phyloP scores from a whole-genome alignment of 2,888 invertebrate genomes.

The Timandra comae region DNA sequence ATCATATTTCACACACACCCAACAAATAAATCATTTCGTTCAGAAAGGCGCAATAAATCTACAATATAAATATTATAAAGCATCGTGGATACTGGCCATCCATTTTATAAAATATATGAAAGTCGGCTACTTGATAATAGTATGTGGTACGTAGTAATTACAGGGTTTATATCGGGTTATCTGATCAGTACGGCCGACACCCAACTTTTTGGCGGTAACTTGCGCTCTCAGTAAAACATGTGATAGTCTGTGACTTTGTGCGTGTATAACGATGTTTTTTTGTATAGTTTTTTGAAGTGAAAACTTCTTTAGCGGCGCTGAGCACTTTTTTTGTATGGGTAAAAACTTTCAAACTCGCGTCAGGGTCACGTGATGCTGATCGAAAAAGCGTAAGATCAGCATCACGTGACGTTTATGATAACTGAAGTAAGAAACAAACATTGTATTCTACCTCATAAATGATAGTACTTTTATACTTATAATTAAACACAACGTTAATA shows the following conservation, averaged over 20 bases:
- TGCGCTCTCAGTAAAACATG: constrained; percentile 5
- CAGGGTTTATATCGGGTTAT: constrained; percentile 53
- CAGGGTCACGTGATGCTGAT: too few relatives aligned
- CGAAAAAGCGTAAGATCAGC: too few relatives aligned
- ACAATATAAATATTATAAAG: constrained; percentile 70
- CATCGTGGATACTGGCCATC: constrained; percentile 53
- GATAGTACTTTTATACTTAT: too few relatives aligned
- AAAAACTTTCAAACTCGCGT: too few relatives aligned
- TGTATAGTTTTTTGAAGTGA: too few relatives aligned
- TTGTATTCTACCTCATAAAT: too few relatives aligned
- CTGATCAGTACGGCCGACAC: constrained; percentile 48
- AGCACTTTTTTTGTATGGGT: too few relatives aligned
- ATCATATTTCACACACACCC: constrained; percentile 24
- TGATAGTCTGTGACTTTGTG: constrained; percentile 6
- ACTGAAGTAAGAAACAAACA: too few relatives aligned
- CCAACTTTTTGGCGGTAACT: constrained; percentile 50
- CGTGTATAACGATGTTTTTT: too few relatives aligned
- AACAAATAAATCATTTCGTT: constrained; percentile 44
- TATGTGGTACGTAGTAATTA: constrained; percentile 68
- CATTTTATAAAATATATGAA: constrained; percentile 74
- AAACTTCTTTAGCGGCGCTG: too few relatives aligned
- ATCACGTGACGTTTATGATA: too few relatives aligned
- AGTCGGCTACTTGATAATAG: constrained; percentile 74
- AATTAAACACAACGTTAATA: too few relatives aligned
- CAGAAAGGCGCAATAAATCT: constrained; percentile 56